A percentile compares a stretch with the other conserved stretches of the same genome.
phyloP scores from a whole-genome alignment of 2,113 vertebrate species.

The Alexandromys fortis region DNA sequence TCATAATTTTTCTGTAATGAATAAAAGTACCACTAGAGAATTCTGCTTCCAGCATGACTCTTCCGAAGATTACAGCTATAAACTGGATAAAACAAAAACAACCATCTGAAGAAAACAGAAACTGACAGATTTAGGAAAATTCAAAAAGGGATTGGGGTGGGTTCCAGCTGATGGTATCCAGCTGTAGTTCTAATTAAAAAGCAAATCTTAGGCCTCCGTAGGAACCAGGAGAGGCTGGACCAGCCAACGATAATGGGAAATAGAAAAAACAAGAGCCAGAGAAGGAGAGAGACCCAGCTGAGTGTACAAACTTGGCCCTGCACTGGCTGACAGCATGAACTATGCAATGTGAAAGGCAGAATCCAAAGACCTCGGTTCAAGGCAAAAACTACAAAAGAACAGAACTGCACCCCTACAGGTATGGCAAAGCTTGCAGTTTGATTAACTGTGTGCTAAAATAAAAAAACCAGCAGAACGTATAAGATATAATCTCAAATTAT shows the following conservation, averaged over 20 bases:
- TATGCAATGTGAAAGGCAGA: not conserved
- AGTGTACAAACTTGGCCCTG: not conserved
- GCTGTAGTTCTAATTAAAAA: not conserved
- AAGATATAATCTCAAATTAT: slow-evolving; percentile 12
- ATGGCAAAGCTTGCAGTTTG: not conserved
- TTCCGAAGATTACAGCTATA: not conserved
- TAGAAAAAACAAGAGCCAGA: not conserved
- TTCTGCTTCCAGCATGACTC: slow-evolving; percentile 26
- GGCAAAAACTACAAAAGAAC: not conserved
- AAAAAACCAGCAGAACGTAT: not conserved
- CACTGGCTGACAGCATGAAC: not conserved
- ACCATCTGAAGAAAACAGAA: not conserved
- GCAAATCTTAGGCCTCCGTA: not conserved
- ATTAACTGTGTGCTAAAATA: not conserved
- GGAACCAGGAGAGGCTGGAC: not conserved
- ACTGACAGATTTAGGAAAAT: not conserved
- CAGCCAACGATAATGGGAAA: not conserved
- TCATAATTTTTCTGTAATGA: slow-evolving; percentile 5
- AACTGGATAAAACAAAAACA: slow-evolving; percentile 4
- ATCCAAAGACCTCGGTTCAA: slow-evolving; percentile 28
- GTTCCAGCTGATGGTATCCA: not conserved
- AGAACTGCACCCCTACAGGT: not conserved
- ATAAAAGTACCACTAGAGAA: slow-evolving; percentile 16
- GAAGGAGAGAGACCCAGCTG: not conserved
- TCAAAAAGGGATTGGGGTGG: not conserved